These are phyloP conservation scores for Dendrocopos noguchii DNA, from an alignment of 2,113 vertebrate genomes.

Conservation along the genomic window DNA sequence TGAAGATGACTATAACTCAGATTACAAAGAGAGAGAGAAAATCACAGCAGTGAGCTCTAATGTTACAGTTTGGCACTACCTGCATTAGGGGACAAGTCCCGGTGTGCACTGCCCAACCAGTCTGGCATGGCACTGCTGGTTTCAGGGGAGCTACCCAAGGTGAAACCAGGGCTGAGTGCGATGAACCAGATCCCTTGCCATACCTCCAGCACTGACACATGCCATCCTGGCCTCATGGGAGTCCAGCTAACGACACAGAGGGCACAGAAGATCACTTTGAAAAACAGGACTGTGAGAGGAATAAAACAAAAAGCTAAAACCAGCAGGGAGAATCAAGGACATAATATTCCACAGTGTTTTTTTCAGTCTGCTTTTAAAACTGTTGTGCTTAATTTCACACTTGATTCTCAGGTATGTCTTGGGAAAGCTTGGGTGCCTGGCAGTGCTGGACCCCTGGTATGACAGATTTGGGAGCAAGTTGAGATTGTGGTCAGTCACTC, in stretches of 20 bases:
- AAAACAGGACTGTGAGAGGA: slow-evolving; percentile 2
- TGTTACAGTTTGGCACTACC: rapidly evolving
- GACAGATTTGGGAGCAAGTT: neutral
- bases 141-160: neutral
- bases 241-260: neutral
- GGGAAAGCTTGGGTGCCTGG: neutral
- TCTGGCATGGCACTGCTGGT: neutral
- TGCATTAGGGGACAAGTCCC: neutral
- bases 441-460: rapidly evolving
- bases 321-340: neutral
- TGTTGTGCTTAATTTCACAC: neutral
- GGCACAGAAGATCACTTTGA: neutral
- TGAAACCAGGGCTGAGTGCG: rapidly evolving
- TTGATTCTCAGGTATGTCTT: neutral
- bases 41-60: neutral
- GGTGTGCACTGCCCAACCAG: rapidly evolving
- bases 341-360: neutral
- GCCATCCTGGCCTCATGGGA: neutral
- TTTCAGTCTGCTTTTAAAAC: neutral
- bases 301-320: neutral
- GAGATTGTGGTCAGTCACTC: neutral
- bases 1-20: slow-evolving; percentile 17
- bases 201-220: neutral
- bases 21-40: neutral
- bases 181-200: rapidly evolving